Evolutionary conservation across 1,140 invertebrate species (phyloP).

Genomic region (Papilio dardanus): DNA sequence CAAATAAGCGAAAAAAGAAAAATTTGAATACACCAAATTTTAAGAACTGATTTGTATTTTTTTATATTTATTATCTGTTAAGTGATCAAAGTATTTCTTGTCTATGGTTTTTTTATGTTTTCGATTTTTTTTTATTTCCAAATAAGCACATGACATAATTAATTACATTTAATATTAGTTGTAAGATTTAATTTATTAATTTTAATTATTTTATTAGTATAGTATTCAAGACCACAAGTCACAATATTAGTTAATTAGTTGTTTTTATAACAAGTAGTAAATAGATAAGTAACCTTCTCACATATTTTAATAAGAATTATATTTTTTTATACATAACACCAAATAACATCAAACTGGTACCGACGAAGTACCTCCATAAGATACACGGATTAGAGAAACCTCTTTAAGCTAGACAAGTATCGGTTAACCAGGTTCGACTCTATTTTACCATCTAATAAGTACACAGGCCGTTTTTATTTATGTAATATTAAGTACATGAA

Average conservation of each 20-base stretch:
- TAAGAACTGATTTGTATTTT: neutral
- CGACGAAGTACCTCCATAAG: no score
- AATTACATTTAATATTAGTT: neutral
- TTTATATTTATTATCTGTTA: slow-evolving; percentile 17
- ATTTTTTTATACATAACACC: slow-evolving; percentile 25
- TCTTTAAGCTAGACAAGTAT: no score
- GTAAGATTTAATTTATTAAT: slow-evolving; percentile 12
- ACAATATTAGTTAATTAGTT: slow-evolving; percentile 13
- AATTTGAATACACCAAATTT: neutral
- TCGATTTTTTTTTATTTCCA: neutral
- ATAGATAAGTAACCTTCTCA: slow-evolving; percentile 15
- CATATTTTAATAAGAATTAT: slow-evolving; percentile 21
- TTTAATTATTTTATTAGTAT: neutral
- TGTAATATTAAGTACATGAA: neutral
- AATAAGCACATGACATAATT: neutral
- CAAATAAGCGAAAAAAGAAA: neutral
- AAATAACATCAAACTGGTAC: no score
- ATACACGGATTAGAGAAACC: no score
- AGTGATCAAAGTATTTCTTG: neutral
- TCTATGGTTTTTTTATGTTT: neutral
- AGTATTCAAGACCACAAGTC: slow-evolving; percentile 18
- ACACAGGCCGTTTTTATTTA: neutral
- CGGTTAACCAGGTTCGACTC: no score
- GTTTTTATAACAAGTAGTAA: slow-evolving; percentile 7
- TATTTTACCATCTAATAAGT: no score